Base-by-base conservation (phyloP, 2,888 invertebrate species). In the Lasius platythorax region DNA sequence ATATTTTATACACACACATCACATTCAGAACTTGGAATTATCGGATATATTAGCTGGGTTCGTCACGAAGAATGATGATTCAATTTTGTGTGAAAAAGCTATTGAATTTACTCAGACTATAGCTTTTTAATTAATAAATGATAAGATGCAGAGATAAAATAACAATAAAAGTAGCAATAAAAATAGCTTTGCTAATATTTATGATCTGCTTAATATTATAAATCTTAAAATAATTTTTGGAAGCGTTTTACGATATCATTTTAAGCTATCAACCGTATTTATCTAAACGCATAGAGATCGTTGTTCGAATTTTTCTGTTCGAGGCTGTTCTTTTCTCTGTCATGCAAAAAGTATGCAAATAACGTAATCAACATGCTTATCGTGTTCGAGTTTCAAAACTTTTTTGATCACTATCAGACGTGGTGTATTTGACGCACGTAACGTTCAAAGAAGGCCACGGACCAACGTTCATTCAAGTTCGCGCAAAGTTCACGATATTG, bases 401-500 rank as follows among this genome's bases (percentile, higher is more conserved):
- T 67, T 58, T 46, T 53, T 63, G 79, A 84, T 81, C 70, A 68
- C 50, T 87, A 68, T 81, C 66, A 68, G 58, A 12, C 15, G 12
- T 28, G 61, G 33, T 50, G 66, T 78, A 83, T 84, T 88, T 74
- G 67, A 82, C 28, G 73, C 23, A 63, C 23, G 43, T 79, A 82
- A 79, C 79, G 83, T 50, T 76, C 70, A 67, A 74, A 53, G 33
- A 66, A 58, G 43, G 68, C 64, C 23, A 23, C 43, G 66, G 56
- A 67, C 63, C 56, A 53, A 56, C 78, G 53, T 81, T 74, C 85
- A 63, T 83, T 50, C 43, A 64, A 76, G 68, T 74, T 85, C 79
- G 28, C 12, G 9, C 46, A 3, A 67, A 89, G 68, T 85, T 82
- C 63, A 58, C 83, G 79, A 88, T 87, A 74, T 84, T 85, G 82